These are phyloP conservation scores for Campoletis sonorensis DNA, from an alignment of 1,140 invertebrate genomes.

Conservation along the genomic window DNA sequence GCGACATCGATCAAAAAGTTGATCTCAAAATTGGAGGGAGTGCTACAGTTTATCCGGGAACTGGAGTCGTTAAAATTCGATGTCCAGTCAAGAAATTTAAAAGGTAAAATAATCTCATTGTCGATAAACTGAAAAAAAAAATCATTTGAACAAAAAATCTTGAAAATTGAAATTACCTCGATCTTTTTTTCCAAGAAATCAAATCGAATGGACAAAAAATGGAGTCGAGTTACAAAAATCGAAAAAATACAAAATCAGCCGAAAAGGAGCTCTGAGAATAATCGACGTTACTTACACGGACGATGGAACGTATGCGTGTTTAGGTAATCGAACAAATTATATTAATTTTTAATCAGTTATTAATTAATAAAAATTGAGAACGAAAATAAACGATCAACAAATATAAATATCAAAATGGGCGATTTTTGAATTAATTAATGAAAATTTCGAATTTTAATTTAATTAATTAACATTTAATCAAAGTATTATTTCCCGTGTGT, in stretches of 20 bases:
- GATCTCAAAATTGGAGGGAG: constrained; percentile 88
- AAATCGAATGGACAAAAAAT: constrained; percentile 90
- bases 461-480: too few relatives aligned
- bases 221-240: constrained; percentile 83
- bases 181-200: constrained; percentile 68
- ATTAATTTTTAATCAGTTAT: too few relatives aligned
- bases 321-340: constrained; percentile 74
- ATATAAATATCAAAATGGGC: too few relatives aligned
- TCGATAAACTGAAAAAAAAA: constrained; percentile 14
- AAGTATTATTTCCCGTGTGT: too few relatives aligned
- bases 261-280: constrained; percentile 91
- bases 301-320: constrained; percentile 89
- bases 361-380: too few relatives aligned
- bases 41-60: constrained; percentile 90
- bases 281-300: constrained; percentile 86
- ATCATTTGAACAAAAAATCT: constrained; percentile 11
- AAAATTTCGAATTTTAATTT: too few relatives aligned
- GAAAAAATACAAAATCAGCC: constrained; percentile 89
- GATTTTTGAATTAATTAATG: too few relatives aligned
- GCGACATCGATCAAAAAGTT: constrained; percentile 85
- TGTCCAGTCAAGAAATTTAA: constrained; percentile 91
- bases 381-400: too few relatives aligned
- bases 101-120: constrained; percentile 72
- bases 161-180: constrained; percentile 15
- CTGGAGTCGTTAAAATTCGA: constrained; percentile 89